Conservation (phyloP, 2,113 vertebrate species). For the Oceanites oceanicus region DNA sequence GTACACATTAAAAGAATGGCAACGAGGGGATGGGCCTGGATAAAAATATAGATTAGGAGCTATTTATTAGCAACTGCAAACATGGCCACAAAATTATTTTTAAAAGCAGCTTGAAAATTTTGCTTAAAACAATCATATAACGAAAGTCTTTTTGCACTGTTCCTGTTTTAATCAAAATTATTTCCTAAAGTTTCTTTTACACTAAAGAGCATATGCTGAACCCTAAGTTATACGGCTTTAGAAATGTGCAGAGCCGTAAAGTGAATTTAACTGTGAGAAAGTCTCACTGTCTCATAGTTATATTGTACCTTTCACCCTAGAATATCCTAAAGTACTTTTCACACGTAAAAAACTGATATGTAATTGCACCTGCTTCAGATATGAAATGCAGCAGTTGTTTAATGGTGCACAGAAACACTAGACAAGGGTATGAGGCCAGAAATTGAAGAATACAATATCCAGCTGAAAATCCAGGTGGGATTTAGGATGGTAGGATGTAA, state of each 20-base stretch:
- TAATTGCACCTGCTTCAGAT: constrained; percentile 58
- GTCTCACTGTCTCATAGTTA: constrained; percentile 27
- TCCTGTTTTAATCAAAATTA: background rate
- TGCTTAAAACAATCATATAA: background rate
- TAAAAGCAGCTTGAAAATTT: background rate
- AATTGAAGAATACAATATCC: constrained; percentile 60
- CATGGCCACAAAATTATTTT: background rate
- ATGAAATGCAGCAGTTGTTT: constrained; percentile 64
- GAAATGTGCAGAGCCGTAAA: background rate
- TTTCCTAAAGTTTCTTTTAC: constrained; percentile 3
- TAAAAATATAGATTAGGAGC: constrained; percentile 23
- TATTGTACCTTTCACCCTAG: constrained; percentile 53
- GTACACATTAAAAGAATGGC: constrained; percentile 48
- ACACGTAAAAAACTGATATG: constrained; percentile 20
- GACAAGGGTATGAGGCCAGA: constrained; percentile 44
- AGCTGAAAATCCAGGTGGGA: constrained; percentile 65
- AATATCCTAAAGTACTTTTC: constrained; percentile 56
- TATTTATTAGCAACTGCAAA: constrained; percentile 39
- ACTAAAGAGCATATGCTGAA: background rate
- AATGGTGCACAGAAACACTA: constrained; percentile 56
- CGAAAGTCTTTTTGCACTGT: background rate
- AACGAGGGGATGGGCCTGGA: background rate
- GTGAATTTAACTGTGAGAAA: constrained; percentile 17
- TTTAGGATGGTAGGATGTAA: constrained; percentile 63
- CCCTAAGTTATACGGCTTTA: background rate